These are phyloP conservation scores for Physeter macrocephalus DNA, from an alignment of 2,113 vertebrate genomes.

Conservation along the genomic window DNA sequence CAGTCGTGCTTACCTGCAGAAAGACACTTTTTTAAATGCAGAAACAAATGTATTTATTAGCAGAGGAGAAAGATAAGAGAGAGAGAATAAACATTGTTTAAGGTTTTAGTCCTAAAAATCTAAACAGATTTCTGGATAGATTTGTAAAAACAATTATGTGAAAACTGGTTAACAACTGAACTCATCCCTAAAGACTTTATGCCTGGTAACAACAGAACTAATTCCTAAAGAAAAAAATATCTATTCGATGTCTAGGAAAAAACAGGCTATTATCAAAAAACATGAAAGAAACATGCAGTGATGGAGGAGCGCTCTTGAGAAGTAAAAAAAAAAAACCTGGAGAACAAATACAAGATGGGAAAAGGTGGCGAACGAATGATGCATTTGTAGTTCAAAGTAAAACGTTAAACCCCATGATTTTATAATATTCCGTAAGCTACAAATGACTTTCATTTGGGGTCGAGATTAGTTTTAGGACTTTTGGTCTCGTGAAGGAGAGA, in stretches of 20 bases:
- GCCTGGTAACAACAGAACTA: background rate
- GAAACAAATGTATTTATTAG: background rate
- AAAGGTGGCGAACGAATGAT: background rate
- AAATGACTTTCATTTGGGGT: background rate
- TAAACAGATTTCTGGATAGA: background rate
- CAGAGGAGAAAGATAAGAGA: background rate
- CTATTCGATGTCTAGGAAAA: background rate
- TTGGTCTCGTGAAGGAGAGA: background rate
- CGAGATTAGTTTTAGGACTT: background rate
- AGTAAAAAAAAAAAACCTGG: background rate
- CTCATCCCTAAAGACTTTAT: background rate
- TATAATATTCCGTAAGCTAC: background rate
- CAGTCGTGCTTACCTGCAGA: conserved; percentile 60
- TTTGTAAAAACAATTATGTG: background rate
- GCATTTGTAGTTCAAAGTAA: background rate
- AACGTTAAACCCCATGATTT: background rate
- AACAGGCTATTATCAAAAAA: background rate
- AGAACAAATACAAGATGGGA: background rate
- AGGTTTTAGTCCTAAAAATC: background rate
- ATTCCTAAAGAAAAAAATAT: background rate
- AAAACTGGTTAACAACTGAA: background rate
- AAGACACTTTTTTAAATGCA: conserved; percentile 50
- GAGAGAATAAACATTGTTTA: background rate
- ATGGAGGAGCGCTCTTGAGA: background rate
- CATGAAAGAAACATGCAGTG: background rate